Conservation (phyloP, 2,113 vertebrate species). For the Ammodytes marinus region DNA sequence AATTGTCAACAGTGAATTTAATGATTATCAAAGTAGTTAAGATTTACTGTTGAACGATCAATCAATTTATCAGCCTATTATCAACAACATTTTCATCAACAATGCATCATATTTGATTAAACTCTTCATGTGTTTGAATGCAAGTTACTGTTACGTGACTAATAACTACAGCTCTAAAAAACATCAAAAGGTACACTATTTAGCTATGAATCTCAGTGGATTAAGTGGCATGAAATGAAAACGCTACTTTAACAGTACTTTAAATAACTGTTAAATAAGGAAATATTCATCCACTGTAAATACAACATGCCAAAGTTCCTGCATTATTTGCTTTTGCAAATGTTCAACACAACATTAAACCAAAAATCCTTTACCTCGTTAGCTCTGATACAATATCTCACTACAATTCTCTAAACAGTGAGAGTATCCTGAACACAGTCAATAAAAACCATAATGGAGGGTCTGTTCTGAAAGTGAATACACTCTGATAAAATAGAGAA, state of each 20-base stretch:
- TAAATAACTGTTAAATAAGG: background rate
- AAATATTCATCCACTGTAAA: too few species aligned
- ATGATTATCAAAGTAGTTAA: too few species aligned
- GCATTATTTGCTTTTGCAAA: background rate
- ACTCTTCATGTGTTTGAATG: background rate
- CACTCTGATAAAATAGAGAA: background rate
- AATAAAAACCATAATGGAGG: background rate
- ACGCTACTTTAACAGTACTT: background rate
- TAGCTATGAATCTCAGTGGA: background rate
- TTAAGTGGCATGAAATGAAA: background rate
- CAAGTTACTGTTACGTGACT: background rate
- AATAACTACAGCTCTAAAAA: background rate
- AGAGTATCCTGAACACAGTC: background rate
- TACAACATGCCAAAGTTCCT: background rate
- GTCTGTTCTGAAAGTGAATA: background rate
- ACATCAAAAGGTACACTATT: background rate
- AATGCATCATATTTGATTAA: background rate
- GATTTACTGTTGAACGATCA: too few species aligned
- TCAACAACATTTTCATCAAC: background rate
- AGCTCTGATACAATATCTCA: background rate
- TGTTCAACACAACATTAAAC: background rate
- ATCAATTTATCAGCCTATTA: too few species aligned
- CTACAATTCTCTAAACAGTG: background rate
- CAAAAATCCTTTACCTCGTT: background rate
- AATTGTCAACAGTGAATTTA: too few species aligned